phyloP scores from a whole-genome alignment of 2,797 vertebrate genomes.

The Remorina albescens region DNA sequence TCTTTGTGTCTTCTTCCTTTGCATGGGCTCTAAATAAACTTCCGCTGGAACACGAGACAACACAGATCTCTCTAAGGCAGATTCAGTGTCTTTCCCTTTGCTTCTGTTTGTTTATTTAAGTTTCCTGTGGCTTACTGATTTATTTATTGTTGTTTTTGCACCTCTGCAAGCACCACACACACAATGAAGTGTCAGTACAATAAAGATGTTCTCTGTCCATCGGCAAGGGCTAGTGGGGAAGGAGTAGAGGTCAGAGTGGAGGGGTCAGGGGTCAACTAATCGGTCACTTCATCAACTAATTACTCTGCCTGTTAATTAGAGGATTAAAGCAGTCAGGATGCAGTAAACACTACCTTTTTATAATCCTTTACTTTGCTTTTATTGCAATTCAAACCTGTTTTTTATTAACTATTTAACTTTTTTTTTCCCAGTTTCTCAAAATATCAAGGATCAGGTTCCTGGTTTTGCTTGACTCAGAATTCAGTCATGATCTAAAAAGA shows the following conservation, averaged over 20 bases:
- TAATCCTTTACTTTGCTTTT: constrained; percentile 9
- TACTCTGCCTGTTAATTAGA: constrained; percentile 83
- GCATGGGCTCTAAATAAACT: constrained; percentile 66
- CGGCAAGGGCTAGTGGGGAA: constrained; percentile 67
- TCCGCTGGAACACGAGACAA: constrained; percentile 50
- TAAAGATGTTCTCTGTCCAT: constrained; percentile 82
- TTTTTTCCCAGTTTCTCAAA: neutral
- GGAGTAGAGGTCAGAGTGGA: constrained; percentile 79
- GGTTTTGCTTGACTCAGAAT: constrained; percentile 28
- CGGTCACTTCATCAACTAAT: constrained; percentile 84
- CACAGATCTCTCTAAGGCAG: constrained; percentile 18
- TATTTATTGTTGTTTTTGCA: constrained; percentile 62
- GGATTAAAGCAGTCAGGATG: constrained; percentile 79
- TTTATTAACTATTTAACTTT: neutral
- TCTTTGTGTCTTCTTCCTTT: constrained; percentile 54
- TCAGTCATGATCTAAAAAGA: constrained; percentile 32
- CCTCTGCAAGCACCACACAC: constrained; percentile 31
- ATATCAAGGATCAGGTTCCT: constrained; percentile 27
- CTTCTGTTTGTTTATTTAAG: constrained; percentile 58
- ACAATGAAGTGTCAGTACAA: constrained; percentile 43
- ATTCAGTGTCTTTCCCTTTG: constrained; percentile 35
- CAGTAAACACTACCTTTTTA: constrained; percentile 49
- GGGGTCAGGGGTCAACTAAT: constrained; percentile 78
- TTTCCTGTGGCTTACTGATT: constrained; percentile 50
- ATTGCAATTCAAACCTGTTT: constrained; percentile 1